These are phyloP conservation scores for Catocala nupta DNA, from an alignment of 2,888 invertebrate genomes.

Conservation along the genomic window DNA sequence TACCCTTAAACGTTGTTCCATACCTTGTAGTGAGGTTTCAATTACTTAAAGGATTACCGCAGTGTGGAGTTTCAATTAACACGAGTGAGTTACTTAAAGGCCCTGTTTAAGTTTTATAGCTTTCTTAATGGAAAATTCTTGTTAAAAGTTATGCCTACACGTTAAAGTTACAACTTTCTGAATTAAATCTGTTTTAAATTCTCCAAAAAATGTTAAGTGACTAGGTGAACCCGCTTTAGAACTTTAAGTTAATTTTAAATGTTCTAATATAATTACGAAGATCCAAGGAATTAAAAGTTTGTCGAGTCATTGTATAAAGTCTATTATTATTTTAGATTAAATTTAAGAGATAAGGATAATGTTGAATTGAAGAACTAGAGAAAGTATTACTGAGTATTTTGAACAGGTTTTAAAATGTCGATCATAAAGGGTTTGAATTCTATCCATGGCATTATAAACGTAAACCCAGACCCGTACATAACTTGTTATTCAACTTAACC, in stretches of 20 bases:
- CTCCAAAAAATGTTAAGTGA: slow-evolving; percentile 17
- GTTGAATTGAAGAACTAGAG: too few species aligned
- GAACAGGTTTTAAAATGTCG: too few species aligned
- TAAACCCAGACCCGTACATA: too few species aligned
- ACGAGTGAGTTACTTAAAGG: slow-evolving; percentile 33
- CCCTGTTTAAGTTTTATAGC: slow-evolving; percentile 28
- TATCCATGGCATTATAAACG: too few species aligned
- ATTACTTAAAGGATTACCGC: slow-evolving; percentile 27
- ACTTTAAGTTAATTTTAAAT: not conserved
- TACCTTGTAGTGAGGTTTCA: slow-evolving; percentile 3
- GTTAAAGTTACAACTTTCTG: slow-evolving; percentile 13
- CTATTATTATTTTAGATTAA: too few species aligned
- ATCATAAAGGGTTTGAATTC: too few species aligned
- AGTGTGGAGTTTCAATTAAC: slow-evolving; percentile 35
- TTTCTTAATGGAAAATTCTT: slow-evolving; percentile 40
- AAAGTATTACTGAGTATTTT: too few species aligned
- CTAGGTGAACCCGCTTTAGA: not conserved
- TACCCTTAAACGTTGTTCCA: not conserved
- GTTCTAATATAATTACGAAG: too few species aligned
- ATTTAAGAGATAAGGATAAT: too few species aligned
- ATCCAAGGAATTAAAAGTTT: too few species aligned
- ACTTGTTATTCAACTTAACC: too few species aligned
- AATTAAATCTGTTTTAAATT: slow-evolving; percentile 32
- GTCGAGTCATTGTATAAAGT: too few species aligned
- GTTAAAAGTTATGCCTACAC: slow-evolving; percentile 20